Base-by-base conservation (phyloP, 2,888 invertebrate genomes). In the Leptopterna dolabrata region DNA sequence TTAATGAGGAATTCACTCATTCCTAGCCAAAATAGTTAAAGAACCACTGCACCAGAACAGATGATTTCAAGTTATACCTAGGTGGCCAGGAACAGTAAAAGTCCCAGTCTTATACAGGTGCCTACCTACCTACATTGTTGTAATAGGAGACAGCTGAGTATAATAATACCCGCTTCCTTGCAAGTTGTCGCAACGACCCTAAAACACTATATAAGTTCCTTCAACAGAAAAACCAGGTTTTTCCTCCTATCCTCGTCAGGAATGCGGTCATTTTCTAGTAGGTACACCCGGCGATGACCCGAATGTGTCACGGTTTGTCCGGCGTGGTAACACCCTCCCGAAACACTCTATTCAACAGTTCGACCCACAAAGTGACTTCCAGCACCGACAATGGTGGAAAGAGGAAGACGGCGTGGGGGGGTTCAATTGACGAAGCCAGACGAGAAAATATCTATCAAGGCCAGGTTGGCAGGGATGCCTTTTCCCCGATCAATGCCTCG, bases 251-350 rank as follows among this genome's bases (percentile, higher is more conserved):
- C 63, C 7, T 11, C 11, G 63, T 24, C 24, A 27, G 63, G 63
- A 63, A 63, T 63, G 63, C 63, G 63, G 63, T 63, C 63, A 63
- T 63, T 63, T 63, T 63, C 63, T 63, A n/a, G 63, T n/a, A n/a
- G n/a, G n/a, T 63, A 63, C 19, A 63, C 63, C 36, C 63, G 63
- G 63, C 24, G 63, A 63, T 63, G 63, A 63, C 63, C 63, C 63
- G 63, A 63, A 63, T 63, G 63, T 63, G 63, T 63, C 63, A 63
- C 63, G 63, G 63, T 63, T 63, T 63, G 63, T 63, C 24, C 63
- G 24, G 27, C 27, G 63, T 63, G 51, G 51, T 63, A 27, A 63
- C 63, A 19, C 63, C 63, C 16, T 19, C 19, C 63, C 63, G 24
- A 63, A 63, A 63, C 63, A 63, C 63, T 19, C 63, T 63, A 63